These are phyloP conservation scores for Limnephilus lunatus DNA, from an alignment of 2,888 invertebrate species.

Conservation along the genomic window DNA sequence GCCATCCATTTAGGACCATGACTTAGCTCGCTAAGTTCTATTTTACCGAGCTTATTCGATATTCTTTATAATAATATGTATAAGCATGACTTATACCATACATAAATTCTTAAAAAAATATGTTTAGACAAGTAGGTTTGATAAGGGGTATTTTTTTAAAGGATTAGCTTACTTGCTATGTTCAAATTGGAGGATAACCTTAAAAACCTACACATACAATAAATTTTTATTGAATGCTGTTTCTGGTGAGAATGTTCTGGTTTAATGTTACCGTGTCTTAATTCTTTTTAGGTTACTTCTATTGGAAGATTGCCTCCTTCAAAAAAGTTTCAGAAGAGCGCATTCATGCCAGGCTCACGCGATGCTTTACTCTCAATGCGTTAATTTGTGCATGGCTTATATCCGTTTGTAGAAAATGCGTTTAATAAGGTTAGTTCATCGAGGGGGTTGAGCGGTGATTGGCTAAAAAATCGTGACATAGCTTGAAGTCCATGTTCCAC, in stretches of 20 bases:
- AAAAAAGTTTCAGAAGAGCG: not conserved
- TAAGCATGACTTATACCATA: constrained; percentile 14
- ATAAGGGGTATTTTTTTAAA: not conserved
- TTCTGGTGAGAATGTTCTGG: not conserved
- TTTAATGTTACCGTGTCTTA: not conserved
- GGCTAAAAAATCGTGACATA: no score
- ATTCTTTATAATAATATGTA: not conserved
- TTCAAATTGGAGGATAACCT: not conserved
- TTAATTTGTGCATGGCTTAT: no score
- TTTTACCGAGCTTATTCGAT: not conserved
- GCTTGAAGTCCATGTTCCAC: no score
- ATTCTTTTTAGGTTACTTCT: not conserved
- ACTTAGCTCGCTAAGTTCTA: constrained; percentile 26
- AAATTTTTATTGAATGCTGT: not conserved
- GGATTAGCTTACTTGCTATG: not conserved
- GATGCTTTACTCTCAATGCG: no score
- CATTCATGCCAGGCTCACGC: not conserved
- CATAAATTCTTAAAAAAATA: constrained; percentile 40
- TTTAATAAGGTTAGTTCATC: no score
- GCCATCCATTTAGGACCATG: constrained; percentile 5
- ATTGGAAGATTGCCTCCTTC: not conserved
- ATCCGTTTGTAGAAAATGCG: no score
- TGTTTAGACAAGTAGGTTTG: constrained; percentile 7
- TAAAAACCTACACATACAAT: not conserved
- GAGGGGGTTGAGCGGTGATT: no score